Evolutionary conservation across 2,797 vertebrate species (phyloP), one percentile per base, ranked within the genome.

Genomic region (Trematomus bernacchii): DNA sequence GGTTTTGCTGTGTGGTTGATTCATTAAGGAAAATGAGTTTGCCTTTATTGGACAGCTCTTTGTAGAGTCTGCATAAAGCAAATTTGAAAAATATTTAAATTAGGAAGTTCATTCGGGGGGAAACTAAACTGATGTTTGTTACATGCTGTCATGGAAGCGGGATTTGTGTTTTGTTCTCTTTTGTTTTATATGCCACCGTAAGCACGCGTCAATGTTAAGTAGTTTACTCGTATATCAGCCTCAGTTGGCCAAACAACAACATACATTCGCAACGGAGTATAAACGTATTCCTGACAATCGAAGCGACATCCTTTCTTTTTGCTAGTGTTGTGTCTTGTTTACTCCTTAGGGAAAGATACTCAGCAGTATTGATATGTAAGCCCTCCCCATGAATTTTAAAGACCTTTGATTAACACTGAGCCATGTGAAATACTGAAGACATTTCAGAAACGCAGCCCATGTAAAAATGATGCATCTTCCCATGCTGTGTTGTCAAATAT

Each of bases 301-400:
- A 62, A 73, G 51, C 76, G n/a, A 71, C 47, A 58, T 76, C 16
- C 43, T 48, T 27, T 82, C 14, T 64, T 66, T 72, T 21, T 62
- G 58, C 76, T 46, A 37, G 80, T 69, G 71, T 85, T 62, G 79
- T 67, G 72, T 87, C 69, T 77, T 77, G 81, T 85, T 86, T 79
- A 54, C 73, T 86, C 81, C 85, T 81, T 68, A n/a, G 85, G 70
- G 80, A 59, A 72, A 62, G 62, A 59, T 85, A 71, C 80, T 85
- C 85, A 86, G 76, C 75, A 67, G 40, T 89, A 88, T 83, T 87
- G 87, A 88, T 86, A 66, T 86, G 44, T 42, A 42, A 70, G 52
- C 79, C 70, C 47, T 53, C 33, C 46, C 48, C 63, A 71, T 87
- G 85, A 85, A 91, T 92, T 89, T 85, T 87, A 79, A 90, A 82